Evolutionary conservation across 53 echinoderm and acorn worm species (phyloP).

Genomic region (Luidia sarsii): DNA sequence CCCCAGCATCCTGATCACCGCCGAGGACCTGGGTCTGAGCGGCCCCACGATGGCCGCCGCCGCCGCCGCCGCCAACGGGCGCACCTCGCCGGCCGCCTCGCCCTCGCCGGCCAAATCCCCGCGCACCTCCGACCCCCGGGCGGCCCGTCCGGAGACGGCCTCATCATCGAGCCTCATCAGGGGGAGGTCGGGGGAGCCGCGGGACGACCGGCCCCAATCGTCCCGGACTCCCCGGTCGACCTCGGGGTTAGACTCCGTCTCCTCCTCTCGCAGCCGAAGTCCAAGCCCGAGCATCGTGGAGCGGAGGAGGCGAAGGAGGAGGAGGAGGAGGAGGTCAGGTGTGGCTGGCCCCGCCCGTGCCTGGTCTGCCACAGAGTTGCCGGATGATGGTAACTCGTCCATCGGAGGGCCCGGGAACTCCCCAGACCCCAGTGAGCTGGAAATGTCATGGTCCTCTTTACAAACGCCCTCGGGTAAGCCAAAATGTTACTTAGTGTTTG

Average conservation of each 20-base stretch:
- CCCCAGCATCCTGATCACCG: constrained; percentile 35
- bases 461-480: constrained; percentile 35
- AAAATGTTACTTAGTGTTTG: no score
- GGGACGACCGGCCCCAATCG: neutral
- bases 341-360: constrained; percentile 9
- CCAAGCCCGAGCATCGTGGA: neutral
- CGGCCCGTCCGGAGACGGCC: constrained; percentile 24
- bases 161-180: neutral
- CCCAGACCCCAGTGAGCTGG: constrained; percentile 25
- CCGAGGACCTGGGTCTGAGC: constrained; percentile 33
- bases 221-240: constrained; percentile 6
- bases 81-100: neutral
- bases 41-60: neutral
- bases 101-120: constrained; percentile 42
- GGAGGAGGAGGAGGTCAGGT: neutral
- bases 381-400: constrained; percentile 8
- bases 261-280: constrained; percentile 7
- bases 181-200: neutral
- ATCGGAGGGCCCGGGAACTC: neutral
- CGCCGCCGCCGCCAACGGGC: no score
- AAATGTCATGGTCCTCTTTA: constrained; percentile 22
- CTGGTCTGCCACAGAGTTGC: constrained; percentile 48
- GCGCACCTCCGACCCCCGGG: neutral
- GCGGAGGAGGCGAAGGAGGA: no score
- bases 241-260: neutral